Conservation (phyloP, 2,888 invertebrate species). For the Ditula angustiorana region DNA sequence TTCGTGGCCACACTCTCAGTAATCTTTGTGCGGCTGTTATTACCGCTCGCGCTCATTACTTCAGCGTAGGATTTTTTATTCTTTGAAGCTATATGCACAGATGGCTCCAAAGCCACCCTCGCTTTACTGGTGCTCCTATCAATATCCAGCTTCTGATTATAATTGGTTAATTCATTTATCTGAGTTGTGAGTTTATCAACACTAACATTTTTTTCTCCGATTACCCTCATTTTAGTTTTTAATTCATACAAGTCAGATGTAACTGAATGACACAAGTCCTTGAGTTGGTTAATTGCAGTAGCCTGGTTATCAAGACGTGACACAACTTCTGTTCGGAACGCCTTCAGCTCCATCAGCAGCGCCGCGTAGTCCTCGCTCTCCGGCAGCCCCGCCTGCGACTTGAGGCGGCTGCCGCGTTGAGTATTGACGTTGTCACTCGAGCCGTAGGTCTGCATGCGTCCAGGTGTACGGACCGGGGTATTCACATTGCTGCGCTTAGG, state of each 20-base stretch:
- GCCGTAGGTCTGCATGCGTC: not conserved
- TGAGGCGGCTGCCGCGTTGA: not conserved
- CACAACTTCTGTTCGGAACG: not conserved
- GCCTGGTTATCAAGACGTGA: not conserved
- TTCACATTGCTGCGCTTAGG: not conserved
- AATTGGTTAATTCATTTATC: not conserved
- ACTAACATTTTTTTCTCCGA: not conserved
- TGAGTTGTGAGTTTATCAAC: not conserved
- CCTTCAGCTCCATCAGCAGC: not conserved
- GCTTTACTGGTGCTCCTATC: too few relatives aligned
- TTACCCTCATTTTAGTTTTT: not conserved
- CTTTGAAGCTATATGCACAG: not conserved
- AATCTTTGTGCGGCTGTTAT: too few relatives aligned
- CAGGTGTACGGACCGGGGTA: not conserved
- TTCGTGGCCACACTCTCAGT: not conserved
- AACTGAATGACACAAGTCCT: not conserved
- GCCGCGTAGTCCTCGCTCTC: too few relatives aligned
- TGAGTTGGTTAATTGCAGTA: not conserved
- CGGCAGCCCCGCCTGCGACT: not conserved
- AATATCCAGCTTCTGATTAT: not conserved
- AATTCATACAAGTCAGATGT: not conserved
- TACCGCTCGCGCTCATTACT: not conserved
- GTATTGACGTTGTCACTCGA: not conserved
- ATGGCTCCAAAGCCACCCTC: not conserved
- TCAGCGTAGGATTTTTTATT: not conserved